Evolutionary conservation across 2,888 invertebrate genomes (phyloP), one percentile per base, ranked within the genome.

Genomic region (Fabriciana adippe): DNA sequence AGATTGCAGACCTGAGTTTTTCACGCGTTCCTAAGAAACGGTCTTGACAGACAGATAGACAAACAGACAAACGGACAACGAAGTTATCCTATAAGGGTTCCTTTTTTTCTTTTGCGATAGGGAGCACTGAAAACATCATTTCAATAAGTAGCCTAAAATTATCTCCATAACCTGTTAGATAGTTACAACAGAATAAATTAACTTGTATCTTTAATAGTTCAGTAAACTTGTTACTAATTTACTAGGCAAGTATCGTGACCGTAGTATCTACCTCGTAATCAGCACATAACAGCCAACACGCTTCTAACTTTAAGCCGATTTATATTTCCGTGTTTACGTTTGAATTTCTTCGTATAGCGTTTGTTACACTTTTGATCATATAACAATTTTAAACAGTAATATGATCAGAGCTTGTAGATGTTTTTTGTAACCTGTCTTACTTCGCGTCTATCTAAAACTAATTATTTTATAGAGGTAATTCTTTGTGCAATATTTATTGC

Each of bases 291-390:
- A 53, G 53, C 55, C 48, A 66, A 41, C 67, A 67, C 69, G 64
- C 53, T 64, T 64, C 64, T 41, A 64, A 51, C 26, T 67, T 62
- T 54, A 64, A 64, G 67, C 55, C 67, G 64, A 70, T 65, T 62
- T 65, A 61, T 64, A 64, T 64, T 65, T 70, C 67, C 70, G 55
- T 62, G 57, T 61, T 69, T 67, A 56, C 55, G 14, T 51, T 64
- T 59, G 55, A 57, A 62, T 67, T 16, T 59, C n/a, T 57, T 57
- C 6, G 14, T 18, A 11, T 16, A n/a, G 16, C 15, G n/a, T 31
- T 54, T 54, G 6, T 31, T 6, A 31, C 15, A 26, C 55, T 18
- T 31, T 18, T 51, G 51, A 51, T 51, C 51, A 51, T 8, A 15
- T 18, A 51, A 51, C n/a, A 51, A 31, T 31, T 55, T 35, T 31